A percentile compares a stretch with the other conserved stretches of the same genome.
phyloP scores from a whole-genome alignment of 2,888 invertebrate genomes.

The Dascillus cervinus region DNA sequence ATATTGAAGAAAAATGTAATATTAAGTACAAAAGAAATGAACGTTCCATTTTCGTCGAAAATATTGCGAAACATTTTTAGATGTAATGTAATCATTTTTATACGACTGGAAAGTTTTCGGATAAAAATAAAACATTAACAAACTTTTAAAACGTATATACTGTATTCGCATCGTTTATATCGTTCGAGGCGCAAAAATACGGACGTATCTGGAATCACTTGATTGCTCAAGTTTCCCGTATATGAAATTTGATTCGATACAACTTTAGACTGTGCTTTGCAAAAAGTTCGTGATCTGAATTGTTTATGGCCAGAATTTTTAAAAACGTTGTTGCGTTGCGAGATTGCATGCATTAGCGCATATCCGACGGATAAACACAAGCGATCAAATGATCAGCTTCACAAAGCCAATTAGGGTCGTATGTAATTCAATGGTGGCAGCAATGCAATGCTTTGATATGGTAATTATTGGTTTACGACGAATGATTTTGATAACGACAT shows the following conservation, averaged over 20 bases:
- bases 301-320: background rate
- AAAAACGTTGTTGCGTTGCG: background rate
- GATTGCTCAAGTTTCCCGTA: background rate
- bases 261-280: background rate
- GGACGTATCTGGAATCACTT: background rate
- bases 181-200: conserved; percentile 1
- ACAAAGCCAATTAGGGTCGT: conserved; percentile 26
- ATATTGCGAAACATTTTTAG: too few relatives aligned
- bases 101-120: conserved; percentile 7
- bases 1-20: too few relatives aligned
- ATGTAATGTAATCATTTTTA: too few relatives aligned
- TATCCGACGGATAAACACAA: conserved; percentile 15
- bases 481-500: too few relatives aligned
- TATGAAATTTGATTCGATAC: background rate
- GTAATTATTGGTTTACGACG: conserved; percentile 29
- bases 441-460: conserved; percentile 32
- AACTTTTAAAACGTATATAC: conserved; percentile 4
- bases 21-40: too few relatives aligned
- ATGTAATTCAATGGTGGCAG: conserved; percentile 29
- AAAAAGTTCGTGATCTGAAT: background rate
- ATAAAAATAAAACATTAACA: conserved; percentile 4
- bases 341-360: conserved; percentile 4
- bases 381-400: conserved; percentile 22
- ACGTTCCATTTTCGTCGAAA: too few relatives aligned
- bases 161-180: conserved; percentile 5